A percentile compares a stretch with the other conserved stretches of the same genome.
Conservation (phyloP, 2,888 invertebrate species). For the Campoplex nolae region DNA sequence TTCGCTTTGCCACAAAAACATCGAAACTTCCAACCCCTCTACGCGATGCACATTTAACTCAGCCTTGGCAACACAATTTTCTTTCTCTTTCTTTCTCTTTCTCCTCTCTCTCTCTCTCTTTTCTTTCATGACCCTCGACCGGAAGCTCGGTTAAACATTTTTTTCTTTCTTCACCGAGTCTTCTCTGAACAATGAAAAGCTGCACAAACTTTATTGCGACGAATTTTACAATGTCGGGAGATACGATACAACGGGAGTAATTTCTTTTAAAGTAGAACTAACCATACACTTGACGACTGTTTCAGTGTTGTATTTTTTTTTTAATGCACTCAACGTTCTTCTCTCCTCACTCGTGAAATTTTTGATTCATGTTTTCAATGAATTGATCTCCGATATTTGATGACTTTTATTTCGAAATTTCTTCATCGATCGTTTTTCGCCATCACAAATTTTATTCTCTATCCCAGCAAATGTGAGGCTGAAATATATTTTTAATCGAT, state of each 20-base stretch:
- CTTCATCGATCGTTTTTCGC: background rate
- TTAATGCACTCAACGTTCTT: too few species aligned
- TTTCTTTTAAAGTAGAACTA: constrained; percentile 43
- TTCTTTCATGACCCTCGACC: constrained; percentile 13
- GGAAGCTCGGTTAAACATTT: constrained; percentile 14
- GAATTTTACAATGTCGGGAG: background rate
- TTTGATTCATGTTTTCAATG: background rate
- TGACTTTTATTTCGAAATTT: background rate
- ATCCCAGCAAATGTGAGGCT: background rate
- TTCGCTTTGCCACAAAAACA: constrained; percentile 57
- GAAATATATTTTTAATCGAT: too few species aligned
- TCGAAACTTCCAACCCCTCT: constrained; percentile 38
- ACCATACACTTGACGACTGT: background rate
- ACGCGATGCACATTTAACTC: constrained; percentile 18
- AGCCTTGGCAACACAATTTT: constrained; percentile 31
- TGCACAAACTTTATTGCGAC: background rate
- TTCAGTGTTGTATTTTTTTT: too few species aligned
- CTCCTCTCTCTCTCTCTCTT: background rate
- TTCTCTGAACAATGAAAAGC: constrained; percentile 10
- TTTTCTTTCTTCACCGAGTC: background rate
- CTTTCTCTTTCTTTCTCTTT: background rate
- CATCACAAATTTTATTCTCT: background rate
- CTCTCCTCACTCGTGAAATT: background rate
- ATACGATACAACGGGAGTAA: background rate
- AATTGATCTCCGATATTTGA: background rate